phyloP scores from a whole-genome alignment of 2,888 invertebrate genomes.

The Leptopilina drosophilae region DNA sequence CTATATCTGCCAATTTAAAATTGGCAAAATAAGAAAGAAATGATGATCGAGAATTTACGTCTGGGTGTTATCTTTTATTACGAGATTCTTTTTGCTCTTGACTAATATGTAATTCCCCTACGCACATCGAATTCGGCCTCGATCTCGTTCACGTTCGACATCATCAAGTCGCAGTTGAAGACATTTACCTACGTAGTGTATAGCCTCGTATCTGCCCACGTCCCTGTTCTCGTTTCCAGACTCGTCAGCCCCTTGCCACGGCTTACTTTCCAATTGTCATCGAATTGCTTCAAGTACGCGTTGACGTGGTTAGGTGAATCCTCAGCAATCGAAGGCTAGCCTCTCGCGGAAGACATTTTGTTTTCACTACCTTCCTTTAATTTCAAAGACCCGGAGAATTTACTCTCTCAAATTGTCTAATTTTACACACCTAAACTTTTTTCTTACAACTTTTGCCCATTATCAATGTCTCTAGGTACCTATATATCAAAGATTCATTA shows the following conservation, averaged over 20 bases:
- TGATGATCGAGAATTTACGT: neutral
- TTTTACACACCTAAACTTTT: neutral
- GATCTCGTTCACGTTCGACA: constrained; percentile 45
- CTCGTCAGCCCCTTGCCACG: constrained; percentile 42
- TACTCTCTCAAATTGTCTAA: neutral
- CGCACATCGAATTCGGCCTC: constrained; percentile 43
- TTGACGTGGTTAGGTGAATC: constrained; percentile 33
- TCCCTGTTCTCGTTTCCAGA: constrained; percentile 34
- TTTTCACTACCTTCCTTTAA: neutral
- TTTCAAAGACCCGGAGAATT: constrained; percentile 17
- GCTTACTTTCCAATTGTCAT: constrained; percentile 37
- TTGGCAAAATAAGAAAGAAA: neutral
- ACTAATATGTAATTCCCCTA: constrained; percentile 23
- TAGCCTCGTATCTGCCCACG: constrained; percentile 38
- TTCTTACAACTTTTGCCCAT: too few species aligned
- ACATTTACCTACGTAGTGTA: constrained; percentile 35
- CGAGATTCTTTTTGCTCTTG: constrained; percentile 5
- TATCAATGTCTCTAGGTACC: too few species aligned
- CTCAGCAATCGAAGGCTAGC: constrained; percentile 31
- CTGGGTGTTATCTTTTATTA: constrained; percentile 20
- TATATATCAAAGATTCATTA: neutral
- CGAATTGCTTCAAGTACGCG: constrained; percentile 43
- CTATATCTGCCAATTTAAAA: neutral
- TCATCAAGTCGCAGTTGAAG: neutral
- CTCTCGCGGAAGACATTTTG: constrained; percentile 39